Evolutionary conservation across 2,113 vertebrate genomes (phyloP).

Genomic region (Gorsachius goisagi): DNA sequence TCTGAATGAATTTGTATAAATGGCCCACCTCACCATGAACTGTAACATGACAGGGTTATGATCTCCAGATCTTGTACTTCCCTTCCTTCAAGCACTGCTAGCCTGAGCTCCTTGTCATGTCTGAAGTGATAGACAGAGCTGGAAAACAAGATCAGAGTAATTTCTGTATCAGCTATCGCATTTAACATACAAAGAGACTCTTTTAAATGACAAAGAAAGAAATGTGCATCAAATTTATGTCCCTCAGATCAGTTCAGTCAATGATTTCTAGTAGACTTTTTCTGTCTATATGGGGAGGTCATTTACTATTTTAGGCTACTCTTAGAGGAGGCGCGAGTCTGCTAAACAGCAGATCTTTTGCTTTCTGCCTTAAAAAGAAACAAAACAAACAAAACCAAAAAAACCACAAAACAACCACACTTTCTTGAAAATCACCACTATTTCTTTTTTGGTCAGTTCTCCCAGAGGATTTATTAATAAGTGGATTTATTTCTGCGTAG

Average conservation of each 20-base stretch:
- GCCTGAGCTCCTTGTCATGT: neutral
- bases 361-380: neutral
- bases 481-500: neutral
- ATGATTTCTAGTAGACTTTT: neutral
- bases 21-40: neutral
- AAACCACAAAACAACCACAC: neutral
- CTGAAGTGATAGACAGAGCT: neutral
- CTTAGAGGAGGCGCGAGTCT: neutral
- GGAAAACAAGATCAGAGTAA: neutral
- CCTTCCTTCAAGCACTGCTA: neutral
- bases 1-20: slow-evolving; percentile 11
- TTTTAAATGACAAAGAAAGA: slow-evolving; percentile 3
- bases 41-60: neutral
- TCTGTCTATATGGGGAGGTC: neutral
- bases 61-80: neutral
- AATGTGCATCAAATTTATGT: neutral
- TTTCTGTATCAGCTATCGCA: neutral
- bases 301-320: neutral
- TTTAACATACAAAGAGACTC: neutral
- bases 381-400: too few relatives aligned
- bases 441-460: neutral
- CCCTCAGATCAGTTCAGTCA: neutral
- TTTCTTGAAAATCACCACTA: neutral
- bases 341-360: neutral
- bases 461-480: neutral